A percentile compares a stretch with the other conserved stretches of the same genome.
Conservation (phyloP, 2,888 invertebrate species). For the Nebria salina region DNA sequence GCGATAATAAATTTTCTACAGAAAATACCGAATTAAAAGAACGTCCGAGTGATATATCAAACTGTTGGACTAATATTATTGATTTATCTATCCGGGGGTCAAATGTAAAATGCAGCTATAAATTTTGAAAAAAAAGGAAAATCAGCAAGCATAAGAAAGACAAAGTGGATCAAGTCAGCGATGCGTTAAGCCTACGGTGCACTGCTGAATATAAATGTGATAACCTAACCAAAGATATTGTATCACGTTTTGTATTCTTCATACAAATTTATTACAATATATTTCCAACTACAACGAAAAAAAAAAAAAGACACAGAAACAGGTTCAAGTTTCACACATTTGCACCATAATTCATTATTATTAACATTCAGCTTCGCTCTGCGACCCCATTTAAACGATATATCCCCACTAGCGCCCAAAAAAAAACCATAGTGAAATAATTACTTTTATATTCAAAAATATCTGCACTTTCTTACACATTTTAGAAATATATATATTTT, state of each 20-base stretch:
- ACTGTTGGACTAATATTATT: conserved; percentile 21
- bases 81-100: conserved; percentile 32
- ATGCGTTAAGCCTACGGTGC: conserved; percentile 42
- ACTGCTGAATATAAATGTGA: conserved; percentile 44
- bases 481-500: too few relatives aligned
- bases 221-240: conserved; percentile 17
- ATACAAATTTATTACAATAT: conserved; percentile 7
- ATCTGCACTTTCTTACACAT: too few relatives aligned
- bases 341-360: background rate
- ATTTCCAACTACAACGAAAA: background rate
- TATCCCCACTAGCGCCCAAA: background rate
- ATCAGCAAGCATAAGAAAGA: conserved; percentile 33
- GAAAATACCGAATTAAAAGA: conserved; percentile 12
- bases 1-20: background rate
- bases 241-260: conserved; percentile 7
- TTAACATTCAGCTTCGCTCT: background rate
- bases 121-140: conserved; percentile 34
- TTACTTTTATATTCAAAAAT: too few relatives aligned
- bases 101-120: conserved; percentile 39
- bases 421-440: too few relatives aligned
- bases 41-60: conserved; percentile 31
- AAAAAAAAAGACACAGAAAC: background rate
- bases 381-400: background rate
- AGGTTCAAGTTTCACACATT: background rate
- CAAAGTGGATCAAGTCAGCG: conserved; percentile 42